A percentile compares a stretch with the other conserved stretches of the same genome.
These are phyloP conservation scores for Mormyrops attenuatus DNA, from an alignment of 2,797 vertebrate genomes.

Conservation along the genomic window DNA sequence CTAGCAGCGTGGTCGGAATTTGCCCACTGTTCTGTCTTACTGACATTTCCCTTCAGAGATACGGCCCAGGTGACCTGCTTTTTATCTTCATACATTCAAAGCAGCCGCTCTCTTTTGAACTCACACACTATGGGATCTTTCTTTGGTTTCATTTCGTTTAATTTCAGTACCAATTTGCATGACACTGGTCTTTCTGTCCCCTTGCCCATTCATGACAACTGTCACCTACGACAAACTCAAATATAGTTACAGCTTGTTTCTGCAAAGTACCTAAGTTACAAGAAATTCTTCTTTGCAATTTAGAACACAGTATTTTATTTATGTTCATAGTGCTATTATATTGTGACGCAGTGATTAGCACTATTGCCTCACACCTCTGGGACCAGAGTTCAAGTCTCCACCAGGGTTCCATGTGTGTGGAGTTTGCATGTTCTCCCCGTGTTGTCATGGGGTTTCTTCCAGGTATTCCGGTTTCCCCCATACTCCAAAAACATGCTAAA, in stretches of 20 bases:
- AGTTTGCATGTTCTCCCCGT: too few relatives aligned
- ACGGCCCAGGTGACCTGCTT: neutral
- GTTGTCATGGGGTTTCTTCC: too few relatives aligned
- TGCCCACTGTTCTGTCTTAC: neutral
- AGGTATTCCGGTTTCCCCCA: too few relatives aligned
- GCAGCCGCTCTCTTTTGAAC: neutral
- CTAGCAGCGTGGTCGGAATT: neutral
- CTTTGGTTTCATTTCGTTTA: neutral
- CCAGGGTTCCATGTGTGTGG: too few relatives aligned
- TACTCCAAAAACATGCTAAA: too few relatives aligned
- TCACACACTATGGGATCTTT: neutral
- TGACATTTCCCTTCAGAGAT: neutral
- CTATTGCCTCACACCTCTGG: too few relatives aligned
- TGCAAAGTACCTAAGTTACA: neutral
- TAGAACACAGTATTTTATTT: neutral
- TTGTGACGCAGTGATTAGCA: too few relatives aligned
- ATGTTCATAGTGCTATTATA: neutral
- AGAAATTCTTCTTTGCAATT: neutral
- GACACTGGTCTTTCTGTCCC: neutral
- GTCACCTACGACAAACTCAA: neutral
- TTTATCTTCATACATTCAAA: neutral
- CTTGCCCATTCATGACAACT: neutral
- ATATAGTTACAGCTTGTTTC: neutral
- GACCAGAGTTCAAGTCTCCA: too few relatives aligned
- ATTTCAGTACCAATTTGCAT: neutral